Base-by-base conservation (phyloP, 2,113 vertebrate species). In the Chlorodrepanis virens region DNA sequence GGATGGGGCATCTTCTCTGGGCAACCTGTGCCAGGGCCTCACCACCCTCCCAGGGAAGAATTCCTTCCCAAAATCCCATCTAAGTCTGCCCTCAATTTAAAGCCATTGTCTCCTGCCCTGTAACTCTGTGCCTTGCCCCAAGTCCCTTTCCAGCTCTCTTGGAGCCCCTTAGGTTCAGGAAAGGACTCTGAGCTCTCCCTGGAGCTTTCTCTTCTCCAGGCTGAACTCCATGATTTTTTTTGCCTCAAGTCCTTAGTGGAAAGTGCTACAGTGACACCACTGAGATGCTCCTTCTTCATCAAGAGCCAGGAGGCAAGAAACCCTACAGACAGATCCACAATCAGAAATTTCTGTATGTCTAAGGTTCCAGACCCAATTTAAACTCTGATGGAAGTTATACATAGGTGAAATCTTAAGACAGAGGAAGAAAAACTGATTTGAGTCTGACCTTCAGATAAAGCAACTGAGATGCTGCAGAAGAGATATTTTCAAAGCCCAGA, bases 11-110 rank as follows among this genome's bases (percentile, higher is more conserved):
- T 40, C 6, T 70, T 29, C 74, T 39, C 64, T 61, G 56, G 19
- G 3, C 0, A 61, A 2, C 6, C 39, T 61, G 10, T 61, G 15
- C 19, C 47, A 53, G 28, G 8, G 15, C 5, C 15, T 54, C 5
- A 1, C 2, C n/a, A 54, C 2, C 23, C 15, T 53, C 39, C 4
- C 23, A 1, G 15, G 6, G 15, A 35, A 29, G 24, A 54, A 71
- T 47, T 87, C 16, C 28, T 40, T 49, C n/a, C 33, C 16, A 71
- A 11, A 25, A 35, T 47, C 49, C 14, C 20, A 63, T 54, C 56
- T 21, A 54, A 61, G 0, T 1, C 40, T 24, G 8, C 4, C 19
- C 39, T 54, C n/a, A 70, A 11, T 40, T 63, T 21, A 20, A 70
- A 79, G 47, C 20, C 47, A 21, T 47, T 25, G 9, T 7, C 29